Percentiles rank a stretch among this genome's conserved stretches.
phyloP scores from a whole-genome alignment of 2,113 vertebrate species.

The Pomatorhinus ruficollis region DNA sequence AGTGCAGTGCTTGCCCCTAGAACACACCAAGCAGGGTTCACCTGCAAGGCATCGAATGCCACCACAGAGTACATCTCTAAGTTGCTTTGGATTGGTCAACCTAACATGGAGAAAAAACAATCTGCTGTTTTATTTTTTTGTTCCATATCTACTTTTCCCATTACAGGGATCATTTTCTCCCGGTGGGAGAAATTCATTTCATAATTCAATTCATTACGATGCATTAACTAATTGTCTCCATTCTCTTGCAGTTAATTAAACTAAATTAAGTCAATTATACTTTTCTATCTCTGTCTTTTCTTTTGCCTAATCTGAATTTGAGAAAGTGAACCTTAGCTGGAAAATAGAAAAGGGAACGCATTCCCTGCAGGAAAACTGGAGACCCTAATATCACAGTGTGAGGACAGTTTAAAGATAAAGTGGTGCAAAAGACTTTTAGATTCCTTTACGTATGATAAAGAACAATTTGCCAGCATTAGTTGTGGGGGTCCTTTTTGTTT shows the following conservation, averaged over 20 bases:
- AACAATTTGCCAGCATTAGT: neutral
- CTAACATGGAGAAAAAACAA: neutral
- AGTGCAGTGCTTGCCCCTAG: neutral
- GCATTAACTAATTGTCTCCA: constrained; percentile 62
- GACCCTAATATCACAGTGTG: neutral
- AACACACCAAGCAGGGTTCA: neutral
- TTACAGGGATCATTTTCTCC: constrained; percentile 40
- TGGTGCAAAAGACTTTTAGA: neutral
- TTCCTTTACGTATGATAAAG: neutral
- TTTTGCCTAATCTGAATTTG: constrained; percentile 36
- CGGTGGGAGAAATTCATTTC: constrained; percentile 31
- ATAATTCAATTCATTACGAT: constrained; percentile 63
- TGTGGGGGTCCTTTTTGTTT: neutral
- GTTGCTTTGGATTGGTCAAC: neutral
- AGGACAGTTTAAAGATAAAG: neutral
- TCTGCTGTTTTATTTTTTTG: neutral
- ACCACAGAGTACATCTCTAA: neutral
- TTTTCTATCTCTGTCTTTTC: constrained; percentile 37
- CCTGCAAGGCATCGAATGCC: neutral
- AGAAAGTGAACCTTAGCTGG: neutral
- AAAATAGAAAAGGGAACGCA: neutral
- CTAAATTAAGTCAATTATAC: constrained; percentile 64
- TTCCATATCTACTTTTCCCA: neutral
- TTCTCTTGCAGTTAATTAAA: constrained; percentile 70
- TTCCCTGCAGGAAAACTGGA: neutral